A percentile compares a stretch with the other conserved stretches of the same genome.
Evolutionary conservation across 2,797 vertebrate species (phyloP).

Genomic region (Sebastes dallii): DNA sequence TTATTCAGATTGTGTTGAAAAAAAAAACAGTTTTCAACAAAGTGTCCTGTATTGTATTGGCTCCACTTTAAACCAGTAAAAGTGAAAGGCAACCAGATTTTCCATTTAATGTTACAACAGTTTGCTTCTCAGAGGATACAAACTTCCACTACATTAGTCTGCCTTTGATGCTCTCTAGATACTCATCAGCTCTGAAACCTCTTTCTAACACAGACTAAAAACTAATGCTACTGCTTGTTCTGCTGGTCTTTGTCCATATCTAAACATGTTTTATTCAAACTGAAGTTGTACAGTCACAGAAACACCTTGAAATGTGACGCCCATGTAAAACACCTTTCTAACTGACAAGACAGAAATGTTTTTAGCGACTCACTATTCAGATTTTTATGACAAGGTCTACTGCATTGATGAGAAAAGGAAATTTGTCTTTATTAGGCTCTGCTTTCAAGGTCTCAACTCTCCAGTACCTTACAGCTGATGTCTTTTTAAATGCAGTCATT

Average conservation of each 20-base stretch:
- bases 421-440: not conserved
- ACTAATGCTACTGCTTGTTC: no score
- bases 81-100: no score
- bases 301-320: no score
- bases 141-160: not conserved
- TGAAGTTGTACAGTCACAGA: not conserved
- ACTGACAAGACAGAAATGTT: not conserved
- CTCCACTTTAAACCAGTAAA: not conserved
- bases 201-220: not conserved
- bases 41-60: not conserved
- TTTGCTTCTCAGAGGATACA: not conserved
- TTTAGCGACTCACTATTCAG: not conserved
- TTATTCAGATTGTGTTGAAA: not conserved
- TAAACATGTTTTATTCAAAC: not conserved
- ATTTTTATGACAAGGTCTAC: not conserved
- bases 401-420: not conserved
- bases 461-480: not conserved
- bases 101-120: no score
- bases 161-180: constrained; percentile 2
- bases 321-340: not conserved
- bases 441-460: not conserved
- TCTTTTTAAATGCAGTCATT: constrained; percentile 1
- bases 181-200: not conserved
- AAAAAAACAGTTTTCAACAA: not conserved
- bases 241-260: not conserved